These are phyloP conservation scores for Gryllus bimaculatus DNA, from an alignment of 1,140 invertebrate genomes.

Conservation along the genomic window DNA sequence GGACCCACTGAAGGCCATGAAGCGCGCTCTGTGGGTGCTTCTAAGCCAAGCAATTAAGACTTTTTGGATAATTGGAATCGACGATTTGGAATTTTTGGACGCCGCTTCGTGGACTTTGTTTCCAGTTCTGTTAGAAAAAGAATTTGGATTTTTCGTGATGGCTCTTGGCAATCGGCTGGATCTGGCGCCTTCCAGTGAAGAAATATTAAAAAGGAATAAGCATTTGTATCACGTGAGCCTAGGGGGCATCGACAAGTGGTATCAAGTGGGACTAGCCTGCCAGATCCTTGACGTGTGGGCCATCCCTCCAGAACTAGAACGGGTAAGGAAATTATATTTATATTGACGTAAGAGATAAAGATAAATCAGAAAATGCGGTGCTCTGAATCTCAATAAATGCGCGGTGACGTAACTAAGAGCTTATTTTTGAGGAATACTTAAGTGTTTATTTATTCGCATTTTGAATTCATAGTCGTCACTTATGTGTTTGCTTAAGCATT, in stretches of 20 bases:
- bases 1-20: neutral
- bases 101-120: neutral
- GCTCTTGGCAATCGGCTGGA: neutral
- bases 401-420: too few species aligned
- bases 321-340: neutral
- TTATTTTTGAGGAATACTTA: too few species aligned
- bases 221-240: neutral
- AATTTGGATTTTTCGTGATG: neutral
- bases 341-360: too few species aligned
- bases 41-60: neutral
- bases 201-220: neutral
- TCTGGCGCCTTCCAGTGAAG: neutral
- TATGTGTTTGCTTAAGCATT: too few species aligned
- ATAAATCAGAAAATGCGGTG: too few species aligned
- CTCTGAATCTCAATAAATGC: too few species aligned
- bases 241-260: conserved; percentile 39
- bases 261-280: conserved; percentile 47
- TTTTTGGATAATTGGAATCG: neutral
- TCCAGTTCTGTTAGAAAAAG: neutral
- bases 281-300: conserved; percentile 48
- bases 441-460: too few species aligned
- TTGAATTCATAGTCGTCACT: too few species aligned
- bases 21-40: neutral
- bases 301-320: conserved; percentile 49
- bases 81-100: conserved; percentile 3